phyloP scores from a whole-genome alignment of 1,140 invertebrate species.

The Drosophila lowei region DNA sequence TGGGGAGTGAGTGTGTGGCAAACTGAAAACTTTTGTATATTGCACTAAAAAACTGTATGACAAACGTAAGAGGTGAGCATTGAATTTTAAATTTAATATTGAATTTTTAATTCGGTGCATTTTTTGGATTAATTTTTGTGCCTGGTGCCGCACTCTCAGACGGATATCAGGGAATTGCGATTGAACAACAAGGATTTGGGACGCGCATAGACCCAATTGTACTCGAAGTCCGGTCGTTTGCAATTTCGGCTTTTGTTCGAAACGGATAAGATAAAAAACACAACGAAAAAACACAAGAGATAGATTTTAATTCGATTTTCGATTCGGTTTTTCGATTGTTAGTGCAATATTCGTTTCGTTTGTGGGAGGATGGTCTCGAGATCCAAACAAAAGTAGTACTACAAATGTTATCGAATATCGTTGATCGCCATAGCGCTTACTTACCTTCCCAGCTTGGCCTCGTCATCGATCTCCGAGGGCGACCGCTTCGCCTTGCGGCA shows the following conservation, averaged over 20 bases:
- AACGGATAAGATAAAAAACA: slow-evolving; percentile 30
- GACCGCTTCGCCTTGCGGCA: slow-evolving; percentile 86
- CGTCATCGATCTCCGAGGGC: slow-evolving; percentile 86
- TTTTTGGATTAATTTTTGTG: slow-evolving; percentile 1
- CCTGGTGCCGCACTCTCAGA: slow-evolving; percentile 43
- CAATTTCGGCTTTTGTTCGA: slow-evolving; percentile 54
- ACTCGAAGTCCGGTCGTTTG: slow-evolving; percentile 74
- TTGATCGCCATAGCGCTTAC: slow-evolving; percentile 9
- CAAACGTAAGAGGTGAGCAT: slow-evolving; percentile 13
- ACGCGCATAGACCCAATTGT: slow-evolving; percentile 81
- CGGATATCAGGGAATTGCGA: slow-evolving; percentile 77
- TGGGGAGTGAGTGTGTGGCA: slow-evolving; percentile 11
- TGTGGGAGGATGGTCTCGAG: neutral
- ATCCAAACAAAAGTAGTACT: slow-evolving; percentile 18
- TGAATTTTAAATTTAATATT: neutral
- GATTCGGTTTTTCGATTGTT: slow-evolving; percentile 51
- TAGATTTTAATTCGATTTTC: slow-evolving; percentile 31
- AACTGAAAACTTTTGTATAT: slow-evolving; percentile 51
- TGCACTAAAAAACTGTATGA: slow-evolving; percentile 68
- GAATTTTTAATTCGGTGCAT: slow-evolving; percentile 8
- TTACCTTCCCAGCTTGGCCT: slow-evolving; percentile 92
- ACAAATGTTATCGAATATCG: slow-evolving; percentile 1
- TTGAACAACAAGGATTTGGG: slow-evolving; percentile 79
- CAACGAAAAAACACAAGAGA: slow-evolving; percentile 45
- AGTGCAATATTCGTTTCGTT: slow-evolving; percentile 74